Evolutionary conservation across 2,797 vertebrate genomes (phyloP).

Genomic region (Cichlasoma orientale): DNA sequence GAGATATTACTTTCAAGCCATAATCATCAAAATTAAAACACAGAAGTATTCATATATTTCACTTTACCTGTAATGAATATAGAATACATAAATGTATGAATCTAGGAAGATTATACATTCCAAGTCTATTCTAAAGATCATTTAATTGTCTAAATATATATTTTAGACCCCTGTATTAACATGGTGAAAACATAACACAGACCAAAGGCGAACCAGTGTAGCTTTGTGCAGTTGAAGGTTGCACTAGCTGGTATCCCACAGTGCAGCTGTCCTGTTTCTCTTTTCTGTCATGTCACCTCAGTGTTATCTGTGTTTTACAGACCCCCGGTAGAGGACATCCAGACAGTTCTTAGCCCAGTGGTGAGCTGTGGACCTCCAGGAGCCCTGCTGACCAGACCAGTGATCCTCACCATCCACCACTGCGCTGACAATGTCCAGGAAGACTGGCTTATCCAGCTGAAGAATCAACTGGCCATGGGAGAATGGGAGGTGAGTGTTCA

Average conservation of each 20-base stretch:
- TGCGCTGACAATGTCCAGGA: constrained; percentile 89
- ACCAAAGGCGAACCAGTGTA: constrained; percentile 16
- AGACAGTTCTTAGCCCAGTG: constrained; percentile 92
- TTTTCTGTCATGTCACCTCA: constrained; percentile 16
- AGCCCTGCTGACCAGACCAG: constrained; percentile 89
- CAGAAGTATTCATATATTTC: not conserved
- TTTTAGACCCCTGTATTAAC: not conserved
- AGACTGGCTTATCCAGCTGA: constrained; percentile 95
- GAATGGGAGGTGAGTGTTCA: constrained; percentile 90
- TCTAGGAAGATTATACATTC: not conserved
- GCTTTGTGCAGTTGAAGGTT: constrained; percentile 6
- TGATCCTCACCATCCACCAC: constrained; percentile 93
- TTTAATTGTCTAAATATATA: not conserved
- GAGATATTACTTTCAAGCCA: not conserved
- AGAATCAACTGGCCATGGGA: constrained; percentile 87
- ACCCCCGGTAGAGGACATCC: constrained; percentile 88
- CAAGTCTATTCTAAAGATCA: no score
- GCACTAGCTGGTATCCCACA: not conserved
- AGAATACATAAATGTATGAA: not conserved
- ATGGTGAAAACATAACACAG: not conserved
- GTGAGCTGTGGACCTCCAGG: constrained; percentile 94
- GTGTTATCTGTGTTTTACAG: constrained; percentile 72
- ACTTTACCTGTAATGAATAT: not conserved
- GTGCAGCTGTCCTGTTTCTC: not conserved
- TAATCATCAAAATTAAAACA: no score